These are phyloP conservation scores for Porphyrio hochstetteri DNA, from an alignment of 2,113 vertebrate species.

Conservation along the genomic window DNA sequence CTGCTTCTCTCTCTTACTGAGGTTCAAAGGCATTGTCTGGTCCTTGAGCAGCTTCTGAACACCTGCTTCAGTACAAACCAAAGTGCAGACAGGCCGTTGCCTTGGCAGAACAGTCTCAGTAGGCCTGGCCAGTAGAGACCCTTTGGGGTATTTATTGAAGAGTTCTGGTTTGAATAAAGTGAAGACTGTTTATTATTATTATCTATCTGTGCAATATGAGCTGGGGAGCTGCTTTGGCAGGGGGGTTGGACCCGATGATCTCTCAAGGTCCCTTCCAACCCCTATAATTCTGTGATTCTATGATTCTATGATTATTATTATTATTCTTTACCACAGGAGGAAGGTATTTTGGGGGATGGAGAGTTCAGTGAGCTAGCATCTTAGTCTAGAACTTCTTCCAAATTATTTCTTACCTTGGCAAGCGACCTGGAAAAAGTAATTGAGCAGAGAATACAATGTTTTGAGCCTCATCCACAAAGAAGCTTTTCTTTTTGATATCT, in stretches of 20 bases:
- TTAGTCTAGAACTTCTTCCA: not conserved
- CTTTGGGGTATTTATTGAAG: not conserved
- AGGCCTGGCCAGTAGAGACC: not conserved
- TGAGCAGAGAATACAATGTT: not conserved
- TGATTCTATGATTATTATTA: too few relatives aligned
- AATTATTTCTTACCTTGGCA: not conserved
- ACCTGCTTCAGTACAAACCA: not conserved
- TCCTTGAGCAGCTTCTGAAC: not conserved
- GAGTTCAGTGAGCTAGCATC: not conserved
- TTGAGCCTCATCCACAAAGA: not conserved
- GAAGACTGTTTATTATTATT: not conserved
- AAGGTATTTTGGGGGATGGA: not conserved
- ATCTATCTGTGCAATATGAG: too few relatives aligned
- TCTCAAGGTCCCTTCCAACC: too few relatives aligned
- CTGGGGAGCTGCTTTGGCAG: too few relatives aligned
- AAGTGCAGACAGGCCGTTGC: not conserved
- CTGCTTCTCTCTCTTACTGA: not conserved
- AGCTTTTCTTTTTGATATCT: not conserved
- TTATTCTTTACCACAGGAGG: not conserved
- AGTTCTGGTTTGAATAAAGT: not conserved
- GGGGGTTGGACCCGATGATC: too few relatives aligned
- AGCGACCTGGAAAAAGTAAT: conserved; percentile 28
- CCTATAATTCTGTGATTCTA: too few relatives aligned
- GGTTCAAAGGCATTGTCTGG: not conserved
- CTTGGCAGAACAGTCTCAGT: not conserved